phyloP scores from a whole-genome alignment of 2,113 vertebrate genomes.

The Chlorodrepanis virens region DNA sequence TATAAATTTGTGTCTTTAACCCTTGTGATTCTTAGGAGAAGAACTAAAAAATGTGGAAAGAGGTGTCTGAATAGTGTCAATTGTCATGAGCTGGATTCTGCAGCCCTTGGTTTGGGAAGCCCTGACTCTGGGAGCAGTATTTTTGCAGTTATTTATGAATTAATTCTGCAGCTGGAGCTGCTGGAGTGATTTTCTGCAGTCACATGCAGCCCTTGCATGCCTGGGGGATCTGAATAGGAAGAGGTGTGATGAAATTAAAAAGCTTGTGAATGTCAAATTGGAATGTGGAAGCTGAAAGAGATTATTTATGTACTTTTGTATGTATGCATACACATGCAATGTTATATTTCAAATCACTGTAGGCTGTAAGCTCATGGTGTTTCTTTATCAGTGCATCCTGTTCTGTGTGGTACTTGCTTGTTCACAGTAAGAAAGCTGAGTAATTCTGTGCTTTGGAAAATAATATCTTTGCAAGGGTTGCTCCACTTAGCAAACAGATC shows the following conservation, averaged over 20 bases:
- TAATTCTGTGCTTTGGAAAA: not conserved
- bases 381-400: not conserved
- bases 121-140: not conserved
- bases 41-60: not conserved
- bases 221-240: not conserved
- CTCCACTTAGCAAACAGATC: not conserved
- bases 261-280: not conserved
- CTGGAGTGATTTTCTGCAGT: not conserved
- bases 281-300: not conserved
- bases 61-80: not conserved
- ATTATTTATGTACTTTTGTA: not conserved
- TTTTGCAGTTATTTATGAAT: not conserved
- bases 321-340: not conserved
- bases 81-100: not conserved
- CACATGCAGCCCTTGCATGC: accelerated
- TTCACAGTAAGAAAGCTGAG: not conserved
- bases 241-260: not conserved
- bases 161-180: not conserved
- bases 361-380: not conserved
- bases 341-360: not conserved
- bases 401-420: not conserved
- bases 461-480: not conserved
- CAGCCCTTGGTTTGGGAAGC: not conserved
- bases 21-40: not conserved
- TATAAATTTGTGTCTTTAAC: not conserved